Conservation (phyloP, 2,888 invertebrate species). For the Chloroclystis v-ata region DNA sequence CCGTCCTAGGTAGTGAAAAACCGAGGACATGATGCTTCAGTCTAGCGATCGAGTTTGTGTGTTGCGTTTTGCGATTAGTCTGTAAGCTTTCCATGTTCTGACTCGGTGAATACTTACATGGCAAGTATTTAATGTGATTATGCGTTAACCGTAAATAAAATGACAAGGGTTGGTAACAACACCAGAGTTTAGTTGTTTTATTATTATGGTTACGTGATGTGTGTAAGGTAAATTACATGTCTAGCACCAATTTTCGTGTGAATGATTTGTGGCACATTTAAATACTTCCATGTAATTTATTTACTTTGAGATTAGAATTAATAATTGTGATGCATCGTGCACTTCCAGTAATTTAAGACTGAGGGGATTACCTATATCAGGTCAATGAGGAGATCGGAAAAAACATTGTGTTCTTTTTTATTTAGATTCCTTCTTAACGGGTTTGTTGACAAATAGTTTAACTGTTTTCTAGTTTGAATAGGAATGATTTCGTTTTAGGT, state of each 20-base stretch:
- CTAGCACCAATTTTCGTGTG: too few species aligned
- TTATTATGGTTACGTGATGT: too few species aligned
- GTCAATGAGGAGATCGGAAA: conserved; percentile 19
- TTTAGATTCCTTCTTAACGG: neutral
- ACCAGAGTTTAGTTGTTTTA: too few species aligned
- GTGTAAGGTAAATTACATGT: too few species aligned
- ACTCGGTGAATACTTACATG: conserved; percentile 1
- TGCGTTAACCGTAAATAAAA: neutral
- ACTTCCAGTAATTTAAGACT: conserved; percentile 34
- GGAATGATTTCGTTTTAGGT: too few species aligned
- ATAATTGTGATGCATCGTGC: conserved; percentile 17
- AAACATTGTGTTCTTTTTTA: conserved; percentile 30
- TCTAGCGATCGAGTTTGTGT: conserved; percentile 46
- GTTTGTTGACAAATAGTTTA: neutral
- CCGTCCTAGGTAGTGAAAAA: conserved; percentile 63
- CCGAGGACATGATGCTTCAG: conserved; percentile 48
- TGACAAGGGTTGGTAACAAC: too few species aligned
- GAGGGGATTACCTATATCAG: conserved; percentile 24
- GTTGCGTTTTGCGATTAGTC: conserved; percentile 7
- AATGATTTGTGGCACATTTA: neutral
- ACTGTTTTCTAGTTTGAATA: too few species aligned
- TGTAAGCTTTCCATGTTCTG: conserved; percentile 5
- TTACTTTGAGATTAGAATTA: conserved; percentile 25
- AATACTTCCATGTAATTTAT: neutral
- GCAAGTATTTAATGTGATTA: neutral